phyloP scores from a whole-genome alignment of 2,797 vertebrate genomes.

The Poeciliopsis turneri region DNA sequence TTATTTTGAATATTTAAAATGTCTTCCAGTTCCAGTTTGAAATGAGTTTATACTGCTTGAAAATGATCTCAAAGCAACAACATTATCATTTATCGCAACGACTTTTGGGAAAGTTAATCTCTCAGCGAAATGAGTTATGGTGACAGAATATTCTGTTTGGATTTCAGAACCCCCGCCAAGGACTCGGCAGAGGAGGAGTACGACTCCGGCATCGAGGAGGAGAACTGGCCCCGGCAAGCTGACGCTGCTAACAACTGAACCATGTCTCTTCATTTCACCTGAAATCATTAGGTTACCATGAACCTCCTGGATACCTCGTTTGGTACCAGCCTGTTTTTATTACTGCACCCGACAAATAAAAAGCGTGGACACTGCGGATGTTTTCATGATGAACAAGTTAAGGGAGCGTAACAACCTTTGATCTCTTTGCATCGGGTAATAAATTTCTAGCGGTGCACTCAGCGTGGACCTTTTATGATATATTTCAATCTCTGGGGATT shows the following conservation, averaged over 20 bases:
- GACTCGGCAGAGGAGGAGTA: conserved; percentile 92
- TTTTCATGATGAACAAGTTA: conserved; percentile 57
- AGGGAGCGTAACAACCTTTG: conserved; percentile 52
- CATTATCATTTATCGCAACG: too few species aligned
- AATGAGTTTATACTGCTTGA: too few species aligned
- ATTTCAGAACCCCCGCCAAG: conserved; percentile 87
- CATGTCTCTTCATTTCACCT: conserved; percentile 39
- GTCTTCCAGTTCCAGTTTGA: too few species aligned
- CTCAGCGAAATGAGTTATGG: too few species aligned
- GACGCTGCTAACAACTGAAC: conserved; percentile 94
- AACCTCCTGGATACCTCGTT: conserved; percentile 53
- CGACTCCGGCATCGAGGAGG: conserved; percentile 93
- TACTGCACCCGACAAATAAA: conserved; percentile 41
- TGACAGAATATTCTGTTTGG: conserved; percentile 26
- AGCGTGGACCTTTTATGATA: conserved; percentile 61
- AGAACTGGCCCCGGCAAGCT: conserved; percentile 94
- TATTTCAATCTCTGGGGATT: conserved; percentile 80
- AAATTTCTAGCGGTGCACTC: conserved; percentile 55
- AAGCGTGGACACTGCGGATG: conserved; percentile 37
- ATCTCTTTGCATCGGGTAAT: conserved; percentile 60
- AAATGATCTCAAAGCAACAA: too few species aligned
- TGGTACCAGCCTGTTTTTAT: conserved; percentile 43
- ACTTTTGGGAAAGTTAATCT: too few species aligned
- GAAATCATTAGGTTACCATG: conserved; percentile 54
- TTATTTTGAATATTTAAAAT: too few species aligned